Conservation (phyloP, 2,888 invertebrate species). For the Hermodice carunculata region DNA sequence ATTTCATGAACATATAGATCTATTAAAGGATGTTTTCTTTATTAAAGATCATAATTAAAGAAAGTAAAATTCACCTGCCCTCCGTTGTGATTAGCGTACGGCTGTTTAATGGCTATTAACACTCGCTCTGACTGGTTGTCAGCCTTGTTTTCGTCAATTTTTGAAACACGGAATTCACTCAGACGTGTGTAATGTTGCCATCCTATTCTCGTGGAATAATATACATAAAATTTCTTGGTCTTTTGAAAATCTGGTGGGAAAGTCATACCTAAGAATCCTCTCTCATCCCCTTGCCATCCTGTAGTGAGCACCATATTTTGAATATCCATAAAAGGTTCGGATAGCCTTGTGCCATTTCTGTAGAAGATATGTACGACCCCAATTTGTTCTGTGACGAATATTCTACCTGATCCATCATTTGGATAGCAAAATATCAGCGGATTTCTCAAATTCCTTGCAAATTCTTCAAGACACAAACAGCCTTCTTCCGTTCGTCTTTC, state of each 20-base stretch:
- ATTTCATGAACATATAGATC: too few species aligned
- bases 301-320: constrained; percentile 41
- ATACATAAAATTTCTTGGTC: constrained; percentile 59
- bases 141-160: constrained; percentile 46
- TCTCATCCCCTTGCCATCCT: constrained; percentile 41
- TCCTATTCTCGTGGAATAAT: constrained; percentile 35
- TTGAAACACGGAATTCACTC: constrained; percentile 40
- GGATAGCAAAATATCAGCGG: constrained; percentile 36
- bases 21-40: too few species aligned
- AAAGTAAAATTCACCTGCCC: constrained; percentile 65
- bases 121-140: constrained; percentile 46
- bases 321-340: constrained; percentile 53
- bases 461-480: constrained; percentile 59
- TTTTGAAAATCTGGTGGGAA: constrained; percentile 58
- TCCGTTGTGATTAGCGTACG: constrained; percentile 65
- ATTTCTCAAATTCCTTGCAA: constrained; percentile 28
- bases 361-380: constrained; percentile 55
- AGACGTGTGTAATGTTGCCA: constrained; percentile 12
- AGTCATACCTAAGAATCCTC: constrained; percentile 58
- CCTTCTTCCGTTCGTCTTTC: constrained; percentile 46
- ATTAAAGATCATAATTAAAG: too few species aligned
- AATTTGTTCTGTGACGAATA: constrained; percentile 62
- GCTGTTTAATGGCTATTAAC: constrained; percentile 56
- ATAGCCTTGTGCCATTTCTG: constrained; percentile 40
- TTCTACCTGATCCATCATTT: constrained; percentile 53